phyloP scores from a whole-genome alignment of 2,888 invertebrate genomes.

The Scaptomyza flava region DNA sequence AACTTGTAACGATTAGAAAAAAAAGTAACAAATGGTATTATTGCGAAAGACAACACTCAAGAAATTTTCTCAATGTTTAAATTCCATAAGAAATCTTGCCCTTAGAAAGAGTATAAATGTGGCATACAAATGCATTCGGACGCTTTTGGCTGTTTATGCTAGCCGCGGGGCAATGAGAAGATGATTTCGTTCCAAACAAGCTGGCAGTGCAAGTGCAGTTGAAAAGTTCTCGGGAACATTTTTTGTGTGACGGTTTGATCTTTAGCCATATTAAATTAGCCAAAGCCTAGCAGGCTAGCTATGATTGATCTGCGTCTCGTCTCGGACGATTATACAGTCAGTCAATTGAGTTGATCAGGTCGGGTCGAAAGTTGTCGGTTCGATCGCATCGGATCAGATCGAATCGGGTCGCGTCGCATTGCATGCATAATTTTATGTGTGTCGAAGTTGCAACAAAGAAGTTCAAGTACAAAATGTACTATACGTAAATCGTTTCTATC shows the following conservation, averaged over 20 bases:
- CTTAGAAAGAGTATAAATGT: slow-evolving; percentile 21
- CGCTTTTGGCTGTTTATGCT: slow-evolving; percentile 61
- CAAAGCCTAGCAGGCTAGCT: slow-evolving; percentile 62
- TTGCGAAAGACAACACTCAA: too few relatives aligned
- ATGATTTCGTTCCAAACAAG: slow-evolving; percentile 46
- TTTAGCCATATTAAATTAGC: slow-evolving; percentile 81
- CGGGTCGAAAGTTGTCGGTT: slow-evolving; percentile 40
- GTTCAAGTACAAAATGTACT: slow-evolving; percentile 41
- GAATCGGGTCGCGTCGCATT: slow-evolving; percentile 60
- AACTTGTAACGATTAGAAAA: too few relatives aligned
- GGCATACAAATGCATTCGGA: slow-evolving; percentile 19
- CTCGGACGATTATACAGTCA: slow-evolving; percentile 66
- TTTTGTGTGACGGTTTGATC: slow-evolving; percentile 71
- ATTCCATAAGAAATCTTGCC: background rate
- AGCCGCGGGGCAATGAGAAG: slow-evolving; percentile 30
- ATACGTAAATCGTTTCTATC: slow-evolving; percentile 24
- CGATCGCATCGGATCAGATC: slow-evolving; percentile 43
- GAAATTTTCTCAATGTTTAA: too few relatives aligned
- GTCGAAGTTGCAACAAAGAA: slow-evolving; percentile 59
- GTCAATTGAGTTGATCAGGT: slow-evolving; percentile 55
- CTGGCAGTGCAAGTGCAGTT: slow-evolving; percentile 65
- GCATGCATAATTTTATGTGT: slow-evolving; percentile 78
- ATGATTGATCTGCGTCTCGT: slow-evolving; percentile 75
- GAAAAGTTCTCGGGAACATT: slow-evolving; percentile 78
- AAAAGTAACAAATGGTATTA: too few relatives aligned